Evolutionary conservation across 2,888 invertebrate genomes (phyloP).

Genomic region (Empis stercorea): DNA sequence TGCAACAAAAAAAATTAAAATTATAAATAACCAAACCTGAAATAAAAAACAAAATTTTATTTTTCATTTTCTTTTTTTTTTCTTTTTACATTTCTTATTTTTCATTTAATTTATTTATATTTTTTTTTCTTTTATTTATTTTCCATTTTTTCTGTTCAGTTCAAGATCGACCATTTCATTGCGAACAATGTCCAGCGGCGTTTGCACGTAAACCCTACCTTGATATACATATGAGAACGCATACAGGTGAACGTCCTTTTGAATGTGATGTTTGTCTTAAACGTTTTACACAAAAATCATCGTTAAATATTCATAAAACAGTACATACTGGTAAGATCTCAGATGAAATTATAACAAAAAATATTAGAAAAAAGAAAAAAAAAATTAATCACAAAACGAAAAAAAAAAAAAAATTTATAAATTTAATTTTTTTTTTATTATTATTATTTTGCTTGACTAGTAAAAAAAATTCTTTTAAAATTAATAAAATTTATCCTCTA

Average conservation of each 20-base stretch:
- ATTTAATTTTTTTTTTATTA: constrained; percentile 2
- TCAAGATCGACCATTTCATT: constrained; percentile 39
- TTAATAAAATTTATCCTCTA: background rate
- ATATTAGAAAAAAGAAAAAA: background rate
- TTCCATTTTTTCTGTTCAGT: constrained; percentile 11
- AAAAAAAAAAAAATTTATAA: background rate
- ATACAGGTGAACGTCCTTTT: constrained; percentile 41
- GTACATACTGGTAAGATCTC: constrained; percentile 19
- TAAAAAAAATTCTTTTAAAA: too few species aligned
- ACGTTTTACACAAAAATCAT: constrained; percentile 71
- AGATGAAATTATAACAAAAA: background rate
- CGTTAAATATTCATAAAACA: constrained; percentile 52
- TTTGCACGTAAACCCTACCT: constrained; percentile 48
- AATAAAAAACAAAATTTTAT: background rate
- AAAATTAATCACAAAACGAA: background rate
- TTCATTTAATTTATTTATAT: background rate
- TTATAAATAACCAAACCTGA: background rate
- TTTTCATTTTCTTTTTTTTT: background rate
- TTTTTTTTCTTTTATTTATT: background rate
- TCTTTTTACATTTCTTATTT: background rate
- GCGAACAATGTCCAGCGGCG: constrained; percentile 41
- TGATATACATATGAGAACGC: constrained; percentile 51
- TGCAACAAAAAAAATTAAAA: background rate
- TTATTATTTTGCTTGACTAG: background rate
- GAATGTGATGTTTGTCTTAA: constrained; percentile 66